Base-by-base conservation (phyloP, 1,140 invertebrate species). In the Calycopis cecrops region DNA sequence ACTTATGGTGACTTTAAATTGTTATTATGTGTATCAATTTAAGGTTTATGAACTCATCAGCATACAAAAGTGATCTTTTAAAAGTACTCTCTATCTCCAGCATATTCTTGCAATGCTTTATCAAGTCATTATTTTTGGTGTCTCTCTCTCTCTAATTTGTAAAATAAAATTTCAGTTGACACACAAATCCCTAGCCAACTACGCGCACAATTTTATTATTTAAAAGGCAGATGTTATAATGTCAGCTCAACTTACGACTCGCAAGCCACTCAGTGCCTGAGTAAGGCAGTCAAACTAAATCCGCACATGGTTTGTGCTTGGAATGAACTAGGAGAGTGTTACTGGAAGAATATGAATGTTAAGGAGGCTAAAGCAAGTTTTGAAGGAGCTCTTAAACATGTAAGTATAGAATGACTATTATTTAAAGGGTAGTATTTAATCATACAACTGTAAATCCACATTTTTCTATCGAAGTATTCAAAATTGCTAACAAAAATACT, bases 261-360 rank as follows among this genome's bases (percentile, higher is more conserved):
- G 33, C 89, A 93, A 67, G 93, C 94, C 0, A 91, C 93, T 60
- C 92, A 94, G 65, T 87, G 91, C 28, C 82, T 97, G 16, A 94
- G 93, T 28, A 95, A 95, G 87, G 93, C 95, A 47, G 93, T 97
- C 0, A 97, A 97, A 87, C 85, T 97, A 12, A 93, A 96, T 75
- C 95, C 95, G 10, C 93, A 93, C 63, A 85, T 94, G 53, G 90
- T 94, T 0, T 93, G 95, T 57, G 95, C 95, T 4, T 97, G 96
- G 96, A 97, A 97, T 76, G 93, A 96, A 75, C 88, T 98, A 9
- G 96, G 96, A 6, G 95, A 96, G 80, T 95, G 94, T 79, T 96
- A 95, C 80, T 97, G 94, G 92, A 97, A 97, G 79, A 94, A 94
- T 79, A 91, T 93, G 69, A 94, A 96, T 74, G 88, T 96, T 18